phyloP scores from a whole-genome alignment of 2,888 invertebrate species.

The Polyploca ridens region DNA sequence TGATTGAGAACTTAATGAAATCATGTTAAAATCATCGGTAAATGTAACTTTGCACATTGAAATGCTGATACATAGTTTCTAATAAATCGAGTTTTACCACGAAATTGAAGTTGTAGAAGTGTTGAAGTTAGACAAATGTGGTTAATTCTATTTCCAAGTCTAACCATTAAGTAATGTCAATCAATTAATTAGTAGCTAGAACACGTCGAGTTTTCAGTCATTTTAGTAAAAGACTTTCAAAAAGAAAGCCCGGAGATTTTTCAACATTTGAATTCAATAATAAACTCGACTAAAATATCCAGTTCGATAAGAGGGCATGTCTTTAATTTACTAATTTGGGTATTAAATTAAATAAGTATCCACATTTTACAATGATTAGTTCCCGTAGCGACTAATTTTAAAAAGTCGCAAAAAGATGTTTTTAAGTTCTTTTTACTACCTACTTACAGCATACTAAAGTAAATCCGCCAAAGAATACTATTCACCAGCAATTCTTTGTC shows the following conservation, averaged over 20 bases:
- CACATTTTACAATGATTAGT: too few relatives aligned
- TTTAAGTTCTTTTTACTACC: not conserved
- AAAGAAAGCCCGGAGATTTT: too few relatives aligned
- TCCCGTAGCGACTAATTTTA: too few relatives aligned
- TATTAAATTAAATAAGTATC: too few relatives aligned
- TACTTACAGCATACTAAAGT: not conserved
- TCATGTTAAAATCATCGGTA: too few relatives aligned
- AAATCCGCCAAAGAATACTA: not conserved
- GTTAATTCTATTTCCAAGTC: not conserved
- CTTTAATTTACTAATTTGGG: too few relatives aligned
- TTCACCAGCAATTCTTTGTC: not conserved
- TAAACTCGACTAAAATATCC: too few relatives aligned
- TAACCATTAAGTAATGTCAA: not conserved
- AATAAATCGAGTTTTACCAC: not conserved
- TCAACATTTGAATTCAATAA: too few relatives aligned
- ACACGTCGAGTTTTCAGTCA: not conserved
- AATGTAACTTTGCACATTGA: too few relatives aligned
- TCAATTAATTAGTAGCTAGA: slow-evolving; percentile 2
- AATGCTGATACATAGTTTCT: not conserved
- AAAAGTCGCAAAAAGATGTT: too few relatives aligned
- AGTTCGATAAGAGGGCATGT: too few relatives aligned
- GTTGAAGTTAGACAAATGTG: slow-evolving; percentile 3
- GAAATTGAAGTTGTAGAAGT: slow-evolving; percentile 1
- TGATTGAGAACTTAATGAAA: too few relatives aligned
- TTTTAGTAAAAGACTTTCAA: not conserved